phyloP scores from a whole-genome alignment of 2,888 invertebrate species.

The Leucoma salicis region DNA sequence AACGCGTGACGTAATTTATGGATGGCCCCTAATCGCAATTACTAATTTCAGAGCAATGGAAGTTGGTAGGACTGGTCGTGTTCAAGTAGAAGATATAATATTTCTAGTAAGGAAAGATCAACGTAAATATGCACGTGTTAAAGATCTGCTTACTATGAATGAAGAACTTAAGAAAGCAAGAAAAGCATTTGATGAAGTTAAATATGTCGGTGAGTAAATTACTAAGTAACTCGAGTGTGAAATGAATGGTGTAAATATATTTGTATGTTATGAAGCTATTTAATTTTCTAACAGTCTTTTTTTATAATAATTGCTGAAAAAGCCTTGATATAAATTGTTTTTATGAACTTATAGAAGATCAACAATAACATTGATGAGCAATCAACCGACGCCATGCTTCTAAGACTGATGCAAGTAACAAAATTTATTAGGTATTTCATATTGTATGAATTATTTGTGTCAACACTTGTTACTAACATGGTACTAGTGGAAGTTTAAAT shows the following conservation, averaged over 20 bases:
- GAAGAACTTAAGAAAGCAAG: conserved; percentile 99
- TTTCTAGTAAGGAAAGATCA: conserved; percentile 97
- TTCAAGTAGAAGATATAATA: conserved; percentile 99
- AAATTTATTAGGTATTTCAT: conserved; percentile 42
- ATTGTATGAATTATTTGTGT: background rate
- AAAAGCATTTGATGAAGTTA: conserved; percentile 99
- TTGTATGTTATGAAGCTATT: background rate
- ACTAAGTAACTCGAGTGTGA: background rate
- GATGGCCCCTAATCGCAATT: background rate
- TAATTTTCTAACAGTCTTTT: background rate
- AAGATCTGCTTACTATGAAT: conserved; percentile 98
- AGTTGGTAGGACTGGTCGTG: conserved; percentile 96
- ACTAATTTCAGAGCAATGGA: conserved; percentile 92
- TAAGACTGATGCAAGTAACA: conserved; percentile 80
- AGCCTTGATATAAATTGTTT: conserved; percentile 30
- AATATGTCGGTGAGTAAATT: conserved; percentile 91
- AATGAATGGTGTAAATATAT: background rate
- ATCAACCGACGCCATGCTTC: conserved; percentile 63
- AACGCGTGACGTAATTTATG: background rate
- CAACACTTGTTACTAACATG: conserved; percentile 40
- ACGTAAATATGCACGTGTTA: conserved; percentile 98
- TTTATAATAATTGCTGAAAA: too few species aligned
- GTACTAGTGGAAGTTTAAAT: background rate
- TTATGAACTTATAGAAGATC: conserved; percentile 76
- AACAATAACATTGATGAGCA: conserved; percentile 71